Base-by-base conservation (phyloP, 2,797 vertebrate species). In the Aphelocoma californica region DNA sequence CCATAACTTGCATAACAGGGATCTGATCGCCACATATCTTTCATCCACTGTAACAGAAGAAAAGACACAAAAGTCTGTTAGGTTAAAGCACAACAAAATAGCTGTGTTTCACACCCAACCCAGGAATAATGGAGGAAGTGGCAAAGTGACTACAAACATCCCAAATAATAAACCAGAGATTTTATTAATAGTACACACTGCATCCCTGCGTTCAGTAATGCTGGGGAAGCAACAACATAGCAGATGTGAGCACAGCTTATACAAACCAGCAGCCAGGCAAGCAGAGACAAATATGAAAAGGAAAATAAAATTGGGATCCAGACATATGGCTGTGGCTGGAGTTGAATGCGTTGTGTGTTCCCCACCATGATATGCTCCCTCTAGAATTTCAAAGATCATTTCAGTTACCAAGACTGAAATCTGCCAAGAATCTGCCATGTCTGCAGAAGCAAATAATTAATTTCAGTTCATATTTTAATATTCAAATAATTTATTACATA, bases 1-100 rank as follows among this genome's bases (percentile, higher is more conserved):
- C 99, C 99, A 0, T 99, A 99, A 94, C 98, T 99, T 45, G 97
- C 95, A 3, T 99, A 99, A 97, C 99, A 99, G 93, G 98, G 97
- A 97, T 99, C 99, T 0, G 99, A 99, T 60, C 98, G 98, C 99
- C 99, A 99, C 99, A 99, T 99, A 91, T 99, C 99, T 97, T 99
- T 99, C 99, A 99, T 99, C 99, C 99, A 99, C 99, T 99, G 98
- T 44, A 98, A 97, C 2, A 70, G 72, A 81, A 94, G 67, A 88
- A 74, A 90, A 45, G 57, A 14, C 18, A 79, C 7, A 77, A 17
- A 36, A 14, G 29, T 14, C 57, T 42, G 58, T 95, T 48, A 94
- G 29, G n/a, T 45, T 81, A 26, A 86, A 88, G 20, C 28, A 56
- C 6, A 42, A 34, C 0, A 1, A 36, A 75, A 36, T 7, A 56